These are phyloP conservation scores for Apoderus coryli DNA, from an alignment of 2,888 invertebrate species.

Conservation along the genomic window DNA sequence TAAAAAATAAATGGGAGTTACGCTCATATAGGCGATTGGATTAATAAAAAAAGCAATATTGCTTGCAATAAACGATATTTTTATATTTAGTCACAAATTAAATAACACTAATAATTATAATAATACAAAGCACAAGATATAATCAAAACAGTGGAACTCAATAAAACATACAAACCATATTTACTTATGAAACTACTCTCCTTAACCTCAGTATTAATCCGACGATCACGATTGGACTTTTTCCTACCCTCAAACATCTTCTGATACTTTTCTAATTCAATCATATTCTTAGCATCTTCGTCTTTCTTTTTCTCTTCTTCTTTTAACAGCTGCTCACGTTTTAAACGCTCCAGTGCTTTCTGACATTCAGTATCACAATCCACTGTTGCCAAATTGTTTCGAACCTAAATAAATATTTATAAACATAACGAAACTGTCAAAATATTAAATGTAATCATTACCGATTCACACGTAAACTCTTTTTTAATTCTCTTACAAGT, in stretches of 20 bases:
- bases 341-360: conserved; percentile 40
- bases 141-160: too few species aligned
- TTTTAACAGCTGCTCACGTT: conserved; percentile 38
- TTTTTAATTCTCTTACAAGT: conserved; percentile 62
- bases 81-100: too few species aligned
- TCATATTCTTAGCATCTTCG: conserved; percentile 53
- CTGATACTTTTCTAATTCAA: conserved; percentile 61
- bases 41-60: too few species aligned
- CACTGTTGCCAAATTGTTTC: conserved; percentile 35
- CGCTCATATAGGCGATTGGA: too few species aligned
- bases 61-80: too few species aligned
- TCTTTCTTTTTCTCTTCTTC: conserved; percentile 42
- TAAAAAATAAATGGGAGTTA: too few species aligned
- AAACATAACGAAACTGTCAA: too few species aligned
- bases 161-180: conserved; percentile 11
- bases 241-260: conserved; percentile 56
- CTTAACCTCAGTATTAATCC: too few species aligned
- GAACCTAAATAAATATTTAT: too few species aligned
- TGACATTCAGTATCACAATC: conserved; percentile 51
- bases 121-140: too few species aligned
- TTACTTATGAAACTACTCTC: conserved; percentile 10
- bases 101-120: too few species aligned
- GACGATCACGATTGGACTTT: conserved; percentile 39
- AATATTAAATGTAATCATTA: too few species aligned
- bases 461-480: conserved; percentile 52